These are phyloP conservation scores for Incurvaria masculella DNA, from an alignment of 2,888 invertebrate species.

Conservation along the genomic window DNA sequence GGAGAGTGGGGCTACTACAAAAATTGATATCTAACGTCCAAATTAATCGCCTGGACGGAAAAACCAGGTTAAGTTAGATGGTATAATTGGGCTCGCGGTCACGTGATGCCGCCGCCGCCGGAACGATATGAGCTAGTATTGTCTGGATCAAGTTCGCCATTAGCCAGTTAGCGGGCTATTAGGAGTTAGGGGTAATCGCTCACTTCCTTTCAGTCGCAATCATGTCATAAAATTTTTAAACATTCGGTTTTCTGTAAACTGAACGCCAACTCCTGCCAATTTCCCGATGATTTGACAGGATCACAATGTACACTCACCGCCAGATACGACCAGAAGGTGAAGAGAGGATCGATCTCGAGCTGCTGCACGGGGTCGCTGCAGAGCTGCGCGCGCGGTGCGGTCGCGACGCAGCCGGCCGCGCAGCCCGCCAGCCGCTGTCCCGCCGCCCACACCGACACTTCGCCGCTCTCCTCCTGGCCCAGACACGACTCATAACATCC, in stretches of 20 bases:
- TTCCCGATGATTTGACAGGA: no score
- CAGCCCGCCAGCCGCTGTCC: conserved; percentile 45
- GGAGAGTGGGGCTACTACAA: no score
- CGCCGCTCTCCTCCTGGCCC: conserved; percentile 20
- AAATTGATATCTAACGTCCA: no score
- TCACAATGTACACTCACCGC: no score
- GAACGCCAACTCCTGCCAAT: no score
- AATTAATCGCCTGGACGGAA: no score
- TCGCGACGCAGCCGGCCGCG: conserved; percentile 56
- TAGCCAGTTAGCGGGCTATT: conserved; percentile 43
- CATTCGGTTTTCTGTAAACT: no score
- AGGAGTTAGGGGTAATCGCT: conserved; percentile 13
- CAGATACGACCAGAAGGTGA: conserved; percentile 73
- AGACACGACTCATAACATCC: conserved; percentile 14
- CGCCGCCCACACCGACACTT: conserved; percentile 30
- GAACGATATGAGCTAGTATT: no score
- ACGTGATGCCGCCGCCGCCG: no score
- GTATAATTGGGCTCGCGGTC: no score
- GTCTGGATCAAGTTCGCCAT: conserved; percentile 39
- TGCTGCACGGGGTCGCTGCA: conserved; percentile 59
- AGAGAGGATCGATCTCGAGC: conserved; percentile 58
- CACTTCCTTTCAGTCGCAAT: not conserved
- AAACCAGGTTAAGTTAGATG: no score
- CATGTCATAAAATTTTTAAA: not conserved
- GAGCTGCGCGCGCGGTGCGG: conserved; percentile 51